A percentile compares a stretch with the other conserved stretches of the same genome.
These are phyloP conservation scores for Blastobasis lacticolella DNA, from an alignment of 2,888 invertebrate species.

Conservation along the genomic window DNA sequence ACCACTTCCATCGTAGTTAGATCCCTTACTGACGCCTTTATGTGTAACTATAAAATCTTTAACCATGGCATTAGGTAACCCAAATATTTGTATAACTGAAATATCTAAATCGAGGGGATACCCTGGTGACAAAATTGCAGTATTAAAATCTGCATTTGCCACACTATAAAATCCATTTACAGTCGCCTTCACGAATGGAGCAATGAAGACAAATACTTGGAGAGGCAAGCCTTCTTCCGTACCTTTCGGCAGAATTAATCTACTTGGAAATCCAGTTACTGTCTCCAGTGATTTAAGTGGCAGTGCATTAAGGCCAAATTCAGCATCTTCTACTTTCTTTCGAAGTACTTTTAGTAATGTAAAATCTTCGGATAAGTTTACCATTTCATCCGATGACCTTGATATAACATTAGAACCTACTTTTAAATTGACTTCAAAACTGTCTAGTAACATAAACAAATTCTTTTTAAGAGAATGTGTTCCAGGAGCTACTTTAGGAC, in stretches of 20 bases:
- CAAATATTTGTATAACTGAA: constrained; percentile 54
- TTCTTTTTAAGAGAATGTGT: constrained; percentile 66
- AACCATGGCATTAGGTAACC: constrained; percentile 49
- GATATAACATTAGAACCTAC: constrained; percentile 78
- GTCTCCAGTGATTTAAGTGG: constrained; percentile 60
- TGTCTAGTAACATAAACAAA: constrained; percentile 75
- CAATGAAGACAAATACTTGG: constrained; percentile 77
- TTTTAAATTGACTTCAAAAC: constrained; percentile 73
- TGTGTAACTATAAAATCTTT: constrained; percentile 49
- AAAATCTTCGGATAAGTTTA: constrained; percentile 74
- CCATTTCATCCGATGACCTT: constrained; percentile 76
- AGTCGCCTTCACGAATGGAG: constrained; percentile 58
- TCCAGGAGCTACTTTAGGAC: constrained; percentile 78
- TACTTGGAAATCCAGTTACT: constrained; percentile 78
- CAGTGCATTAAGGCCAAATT: constrained; percentile 65
- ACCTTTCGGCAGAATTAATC: constrained; percentile 82
- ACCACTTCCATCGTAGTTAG: constrained; percentile 25
- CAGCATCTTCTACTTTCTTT: constrained; percentile 75
- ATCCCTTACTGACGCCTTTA: constrained; percentile 31
- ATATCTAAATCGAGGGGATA: constrained; percentile 83
- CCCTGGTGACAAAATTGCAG: constrained; percentile 65
- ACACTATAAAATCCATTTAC: constrained; percentile 45
- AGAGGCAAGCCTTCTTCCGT: constrained; percentile 76
- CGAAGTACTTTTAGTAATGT: constrained; percentile 74
- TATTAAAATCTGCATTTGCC: constrained; percentile 47